Evolutionary conservation across 2,888 invertebrate species (phyloP).

Genomic region (Cataglyphis altisquamis): DNA sequence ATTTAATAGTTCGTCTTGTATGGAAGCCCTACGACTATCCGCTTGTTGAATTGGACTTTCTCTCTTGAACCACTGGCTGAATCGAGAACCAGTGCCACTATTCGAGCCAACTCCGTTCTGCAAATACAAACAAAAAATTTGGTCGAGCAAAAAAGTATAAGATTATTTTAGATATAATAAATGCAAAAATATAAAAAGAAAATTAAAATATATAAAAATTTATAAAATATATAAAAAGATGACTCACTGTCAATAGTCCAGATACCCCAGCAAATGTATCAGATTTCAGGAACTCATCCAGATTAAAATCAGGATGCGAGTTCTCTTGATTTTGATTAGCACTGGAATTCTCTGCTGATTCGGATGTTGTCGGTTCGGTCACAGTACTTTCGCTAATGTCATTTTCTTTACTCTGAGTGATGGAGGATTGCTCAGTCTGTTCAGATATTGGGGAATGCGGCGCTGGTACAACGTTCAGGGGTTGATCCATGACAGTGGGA

Average conservation of each 20-base stretch:
- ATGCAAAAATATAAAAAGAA: neutral
- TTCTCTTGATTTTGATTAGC: constrained; percentile 75
- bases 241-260: constrained; percentile 90
- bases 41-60: constrained; percentile 88
- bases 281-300: constrained; percentile 94
- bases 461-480: constrained; percentile 78
- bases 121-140: constrained; percentile 71
- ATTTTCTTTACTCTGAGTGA: constrained; percentile 73
- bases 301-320: constrained; percentile 89
- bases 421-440: constrained; percentile 76
- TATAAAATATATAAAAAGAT: neutral
- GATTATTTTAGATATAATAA: constrained; percentile 8
- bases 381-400: constrained; percentile 69
- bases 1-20: constrained; percentile 89
- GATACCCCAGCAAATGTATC: constrained; percentile 92
- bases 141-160: neutral
- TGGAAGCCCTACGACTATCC: constrained; percentile 87
- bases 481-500: constrained; percentile 84
- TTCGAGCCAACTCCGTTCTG: constrained; percentile 90
- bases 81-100: constrained; percentile 89
- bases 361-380: constrained; percentile 72
- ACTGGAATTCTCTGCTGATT: constrained; percentile 73
- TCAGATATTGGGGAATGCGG: constrained; percentile 85
- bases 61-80: constrained; percentile 93
- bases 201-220: no score